Percentiles rank a stretch among this genome's conserved stretches.
Conservation (phyloP, 2,797 vertebrate species). For the Bradypodion pumilum region DNA sequence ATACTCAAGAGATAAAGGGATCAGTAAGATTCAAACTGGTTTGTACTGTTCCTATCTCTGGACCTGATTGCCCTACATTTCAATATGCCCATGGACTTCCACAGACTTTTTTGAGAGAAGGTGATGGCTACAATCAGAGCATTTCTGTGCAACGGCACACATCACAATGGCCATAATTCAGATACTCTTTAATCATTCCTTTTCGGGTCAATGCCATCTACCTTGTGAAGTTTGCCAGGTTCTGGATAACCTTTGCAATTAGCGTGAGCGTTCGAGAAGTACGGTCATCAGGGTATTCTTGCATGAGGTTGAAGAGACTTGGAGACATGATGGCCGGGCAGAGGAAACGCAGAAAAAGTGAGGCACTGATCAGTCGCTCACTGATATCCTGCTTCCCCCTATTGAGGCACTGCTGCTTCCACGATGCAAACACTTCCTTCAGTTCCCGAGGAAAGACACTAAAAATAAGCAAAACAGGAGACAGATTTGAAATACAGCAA, state of each 20-base stretch:
- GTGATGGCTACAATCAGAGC: background rate
- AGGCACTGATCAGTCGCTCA: conserved; percentile 92
- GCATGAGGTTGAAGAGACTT: conserved; percentile 93
- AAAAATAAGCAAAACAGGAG: conserved; percentile 1
- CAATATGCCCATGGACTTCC: too few relatives aligned
- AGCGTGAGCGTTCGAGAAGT: conserved; percentile 93
- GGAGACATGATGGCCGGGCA: conserved; percentile 98
- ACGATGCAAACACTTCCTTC: conserved; percentile 94
- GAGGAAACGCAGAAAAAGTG: conserved; percentile 94
- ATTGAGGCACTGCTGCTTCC: conserved; percentile 93
- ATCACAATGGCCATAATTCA: background rate
- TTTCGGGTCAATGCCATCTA: conserved; percentile 67
- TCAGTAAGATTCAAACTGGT: background rate
- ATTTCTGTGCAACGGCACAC: background rate
- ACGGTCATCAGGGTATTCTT: conserved; percentile 93
- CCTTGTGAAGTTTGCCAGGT: conserved; percentile 97
- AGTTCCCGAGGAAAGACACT: conserved; percentile 95
- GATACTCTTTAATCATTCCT: background rate
- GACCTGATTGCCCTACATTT: too few relatives aligned
- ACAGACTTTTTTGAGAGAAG: background rate
- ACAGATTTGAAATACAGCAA: background rate
- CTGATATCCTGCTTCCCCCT: conserved; percentile 91
- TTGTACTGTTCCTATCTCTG: background rate
- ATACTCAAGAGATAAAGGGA: background rate
- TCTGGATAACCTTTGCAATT: conserved; percentile 98